A percentile compares a stretch with the other conserved stretches of the same genome.
Evolutionary conservation across 2,888 invertebrate genomes (phyloP).

Genomic region (Chloromyia formosa): DNA sequence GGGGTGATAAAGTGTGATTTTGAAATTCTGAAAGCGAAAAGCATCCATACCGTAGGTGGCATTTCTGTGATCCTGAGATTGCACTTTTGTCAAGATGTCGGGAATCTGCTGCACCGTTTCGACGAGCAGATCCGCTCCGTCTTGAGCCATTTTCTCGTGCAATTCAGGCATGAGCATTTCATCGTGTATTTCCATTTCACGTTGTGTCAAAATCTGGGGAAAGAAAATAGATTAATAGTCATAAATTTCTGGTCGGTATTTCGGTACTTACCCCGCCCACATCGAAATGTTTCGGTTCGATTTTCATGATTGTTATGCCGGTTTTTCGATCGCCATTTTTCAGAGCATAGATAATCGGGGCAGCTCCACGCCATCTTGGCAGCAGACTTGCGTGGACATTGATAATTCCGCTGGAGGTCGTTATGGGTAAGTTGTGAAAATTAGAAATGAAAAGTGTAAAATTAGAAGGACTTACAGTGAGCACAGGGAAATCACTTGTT

Average conservation of each 20-base stretch:
- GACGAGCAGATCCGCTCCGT: constrained; percentile 75
- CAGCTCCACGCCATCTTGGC: constrained; percentile 93
- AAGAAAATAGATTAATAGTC: no score
- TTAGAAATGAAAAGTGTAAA: not conserved
- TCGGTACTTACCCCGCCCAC: constrained; percentile 69
- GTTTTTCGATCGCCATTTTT: constrained; percentile 82
- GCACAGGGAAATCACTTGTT: constrained; percentile 77
- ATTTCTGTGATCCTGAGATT: constrained; percentile 69
- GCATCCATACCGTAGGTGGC: constrained; percentile 74
- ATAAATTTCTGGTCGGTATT: not conserved
- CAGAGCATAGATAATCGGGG: constrained; percentile 87
- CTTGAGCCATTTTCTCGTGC: constrained; percentile 70
- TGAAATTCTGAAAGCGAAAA: constrained; percentile 46
- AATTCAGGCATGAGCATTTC: constrained; percentile 74
- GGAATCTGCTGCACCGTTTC: constrained; percentile 71
- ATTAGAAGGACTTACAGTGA: constrained; percentile 72
- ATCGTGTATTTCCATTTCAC: constrained; percentile 66
- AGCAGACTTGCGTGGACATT: constrained; percentile 94
- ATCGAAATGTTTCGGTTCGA: constrained; percentile 84
- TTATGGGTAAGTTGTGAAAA: not conserved
- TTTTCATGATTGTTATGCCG: constrained; percentile 88
- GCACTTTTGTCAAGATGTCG: constrained; percentile 67
- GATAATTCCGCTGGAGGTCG: constrained; percentile 83
- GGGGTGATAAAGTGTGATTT: no score
- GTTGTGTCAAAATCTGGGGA: constrained; percentile 65